Evolutionary conservation across 2,113 vertebrate species (phyloP).

Genomic region (Chrysochloris asiatica): DNA sequence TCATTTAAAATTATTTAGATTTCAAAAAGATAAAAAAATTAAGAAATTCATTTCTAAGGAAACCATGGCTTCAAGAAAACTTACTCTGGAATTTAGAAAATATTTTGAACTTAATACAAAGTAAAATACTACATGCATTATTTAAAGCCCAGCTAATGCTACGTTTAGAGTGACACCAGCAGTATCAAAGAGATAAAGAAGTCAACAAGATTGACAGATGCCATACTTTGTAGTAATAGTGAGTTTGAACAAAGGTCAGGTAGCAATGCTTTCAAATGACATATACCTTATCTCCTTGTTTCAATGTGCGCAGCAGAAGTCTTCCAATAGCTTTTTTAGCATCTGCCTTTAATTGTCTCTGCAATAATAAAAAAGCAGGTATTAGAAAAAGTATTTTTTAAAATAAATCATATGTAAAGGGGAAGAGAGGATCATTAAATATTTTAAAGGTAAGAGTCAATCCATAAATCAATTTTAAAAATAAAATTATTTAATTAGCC

Average conservation of each 20-base stretch:
- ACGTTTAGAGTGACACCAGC: neutral
- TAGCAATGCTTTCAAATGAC: conserved; percentile 47
- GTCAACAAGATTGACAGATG: conserved; percentile 30
- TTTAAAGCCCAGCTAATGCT: neutral
- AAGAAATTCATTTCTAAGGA: neutral
- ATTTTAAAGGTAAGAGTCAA: conserved; percentile 19
- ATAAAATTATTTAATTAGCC: conserved; percentile 15
- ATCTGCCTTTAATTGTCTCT: conserved; percentile 89
- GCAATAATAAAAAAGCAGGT: conserved; percentile 57
- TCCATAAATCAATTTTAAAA: neutral
- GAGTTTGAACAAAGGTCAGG: neutral
- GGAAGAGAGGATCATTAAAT: conserved; percentile 29
- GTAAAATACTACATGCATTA: conserved; percentile 21
- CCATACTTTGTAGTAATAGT: conserved; percentile 21
- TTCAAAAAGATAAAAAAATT: conserved; percentile 36
- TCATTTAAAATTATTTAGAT: conserved; percentile 33
- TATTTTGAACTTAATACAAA: too few species aligned
- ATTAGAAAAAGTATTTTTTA: conserved; percentile 53
- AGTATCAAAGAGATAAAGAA: conserved; percentile 9
- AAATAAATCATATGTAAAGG: conserved; percentile 28
- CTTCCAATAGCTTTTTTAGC: conserved; percentile 92
- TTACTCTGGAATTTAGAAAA: too few species aligned
- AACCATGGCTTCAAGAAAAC: too few species aligned
- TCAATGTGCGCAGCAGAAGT: conserved; percentile 90
- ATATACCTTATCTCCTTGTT: conserved; percentile 90